phyloP scores from a whole-genome alignment of 2,113 vertebrate species.

The Sinocyclocheilus grahami region DNA sequence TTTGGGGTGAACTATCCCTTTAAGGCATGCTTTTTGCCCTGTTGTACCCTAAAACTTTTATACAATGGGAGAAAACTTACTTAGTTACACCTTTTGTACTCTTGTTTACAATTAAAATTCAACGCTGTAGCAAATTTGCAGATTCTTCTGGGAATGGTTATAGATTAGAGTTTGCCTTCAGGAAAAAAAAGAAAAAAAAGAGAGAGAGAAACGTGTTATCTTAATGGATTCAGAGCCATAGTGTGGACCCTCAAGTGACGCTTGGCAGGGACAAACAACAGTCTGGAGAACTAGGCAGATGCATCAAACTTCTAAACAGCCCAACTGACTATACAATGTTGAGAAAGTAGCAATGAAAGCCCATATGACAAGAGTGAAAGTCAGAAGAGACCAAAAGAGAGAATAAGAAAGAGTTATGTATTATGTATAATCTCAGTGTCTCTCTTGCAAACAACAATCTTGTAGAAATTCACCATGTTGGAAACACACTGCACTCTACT shows the following conservation, averaged over 20 bases:
- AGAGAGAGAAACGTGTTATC: not conserved
- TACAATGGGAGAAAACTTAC: not conserved
- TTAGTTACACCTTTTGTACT: not conserved
- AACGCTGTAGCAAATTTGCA: not conserved
- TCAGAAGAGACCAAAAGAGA: not conserved
- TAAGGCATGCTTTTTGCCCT: not conserved
- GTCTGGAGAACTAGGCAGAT: constrained; percentile 11
- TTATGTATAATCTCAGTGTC: not conserved
- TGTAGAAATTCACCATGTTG: not conserved
- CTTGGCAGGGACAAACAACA: constrained; percentile 15
- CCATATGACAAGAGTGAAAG: not conserved
- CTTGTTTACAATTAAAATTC: not conserved
- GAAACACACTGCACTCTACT: constrained; percentile 44
- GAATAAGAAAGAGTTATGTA: not conserved
- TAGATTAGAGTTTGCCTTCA: not conserved
- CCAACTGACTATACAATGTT: constrained; percentile 42
- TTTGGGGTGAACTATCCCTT: too few species aligned
- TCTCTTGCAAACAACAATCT: not conserved
- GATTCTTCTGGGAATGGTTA: not conserved
- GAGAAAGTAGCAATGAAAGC: not conserved
- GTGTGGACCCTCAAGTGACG: not conserved
- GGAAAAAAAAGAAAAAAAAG: not conserved
- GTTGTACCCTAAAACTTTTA: not conserved
- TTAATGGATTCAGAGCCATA: constrained; percentile 13
- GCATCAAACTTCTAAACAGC: constrained; percentile 31